Evolutionary conservation across 2,888 invertebrate species (phyloP), one percentile per base, ranked within the genome.

Genomic region (Artemia sinica): DNA sequence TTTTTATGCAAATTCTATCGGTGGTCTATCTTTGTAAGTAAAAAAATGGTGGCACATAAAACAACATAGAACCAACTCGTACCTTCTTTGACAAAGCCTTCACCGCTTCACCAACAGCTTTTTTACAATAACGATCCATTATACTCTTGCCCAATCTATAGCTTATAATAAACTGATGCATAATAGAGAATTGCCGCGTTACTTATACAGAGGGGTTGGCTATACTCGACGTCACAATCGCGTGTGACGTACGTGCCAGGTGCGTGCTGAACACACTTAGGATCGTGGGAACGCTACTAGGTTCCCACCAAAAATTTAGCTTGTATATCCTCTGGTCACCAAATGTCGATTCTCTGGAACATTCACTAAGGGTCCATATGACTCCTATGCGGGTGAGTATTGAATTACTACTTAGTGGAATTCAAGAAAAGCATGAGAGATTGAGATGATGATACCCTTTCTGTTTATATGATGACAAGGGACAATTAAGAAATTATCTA

Each of bases 181-280:
- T 63, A 11, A 8, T 50, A 14, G n/a, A 14, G 49, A 66, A 67
- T 14, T 49, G 28, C 49, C n/a, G 14, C 8, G 8, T 9, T 50
- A 50, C 63, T 28, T 58, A 58, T 58, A 58, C 28, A 58, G 63
- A 58, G 63, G 63, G 41, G 63, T 8, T 58, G 63, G 63, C 63
- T 28, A 58, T 28, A 18, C 49, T 67, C 51, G 68, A 52, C 68
- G 70, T 69, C 70, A 68, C 18, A 28, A 48, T 41, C 66, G 50
- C 49, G 71, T 65, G 66, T 28, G 67, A 52, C 67, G 71, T 67
- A 68, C 70, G 73, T 73, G 72, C 72, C 72, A 72, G 73, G 73
- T 73, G 73, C 72, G 73, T 72, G 73, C 73, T 69, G 50, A 70
- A 50, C 73, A 72, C 73, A 70, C 65, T 66, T 68, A 49, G 69